phyloP scores from a whole-genome alignment of 1,140 invertebrate species.

The Sarcophaga bullata region DNA sequence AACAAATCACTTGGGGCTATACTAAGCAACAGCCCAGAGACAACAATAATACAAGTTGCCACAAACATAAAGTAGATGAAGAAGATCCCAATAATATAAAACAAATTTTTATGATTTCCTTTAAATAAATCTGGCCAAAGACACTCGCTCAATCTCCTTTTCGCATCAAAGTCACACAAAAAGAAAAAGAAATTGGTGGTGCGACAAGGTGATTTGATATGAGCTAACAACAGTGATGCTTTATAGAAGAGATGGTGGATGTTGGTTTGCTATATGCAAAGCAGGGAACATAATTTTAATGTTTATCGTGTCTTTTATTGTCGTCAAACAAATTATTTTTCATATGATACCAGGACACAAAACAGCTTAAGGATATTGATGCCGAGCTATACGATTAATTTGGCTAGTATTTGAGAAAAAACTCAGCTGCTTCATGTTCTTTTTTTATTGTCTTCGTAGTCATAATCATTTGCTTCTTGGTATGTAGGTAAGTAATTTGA shows the following conservation, averaged over 20 bases:
- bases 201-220: not conserved
- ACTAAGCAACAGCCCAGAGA: not conserved
- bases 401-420: constrained; percentile 30
- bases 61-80: not conserved
- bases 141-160: too few species aligned
- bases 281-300: constrained; percentile 62
- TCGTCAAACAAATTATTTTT: constrained; percentile 66
- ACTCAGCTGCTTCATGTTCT: constrained; percentile 32
- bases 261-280: not conserved
- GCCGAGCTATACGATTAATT: constrained; percentile 16
- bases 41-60: not conserved
- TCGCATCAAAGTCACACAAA: not conserved
- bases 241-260: too few species aligned
- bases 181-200: not conserved
- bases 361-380: constrained; percentile 55
- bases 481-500: constrained; percentile 42
- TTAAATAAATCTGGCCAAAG: not conserved
- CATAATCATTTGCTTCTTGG: not conserved
- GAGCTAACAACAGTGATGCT: not conserved
- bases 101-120: constrained; percentile 27
- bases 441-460: not conserved
- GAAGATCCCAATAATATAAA: not conserved
- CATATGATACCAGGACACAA: constrained; percentile 49
- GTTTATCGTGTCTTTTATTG: constrained; percentile 65
- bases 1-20: not conserved